Evolutionary conservation across 2,113 vertebrate species (phyloP).

Genomic region (Chauna torquata): DNA sequence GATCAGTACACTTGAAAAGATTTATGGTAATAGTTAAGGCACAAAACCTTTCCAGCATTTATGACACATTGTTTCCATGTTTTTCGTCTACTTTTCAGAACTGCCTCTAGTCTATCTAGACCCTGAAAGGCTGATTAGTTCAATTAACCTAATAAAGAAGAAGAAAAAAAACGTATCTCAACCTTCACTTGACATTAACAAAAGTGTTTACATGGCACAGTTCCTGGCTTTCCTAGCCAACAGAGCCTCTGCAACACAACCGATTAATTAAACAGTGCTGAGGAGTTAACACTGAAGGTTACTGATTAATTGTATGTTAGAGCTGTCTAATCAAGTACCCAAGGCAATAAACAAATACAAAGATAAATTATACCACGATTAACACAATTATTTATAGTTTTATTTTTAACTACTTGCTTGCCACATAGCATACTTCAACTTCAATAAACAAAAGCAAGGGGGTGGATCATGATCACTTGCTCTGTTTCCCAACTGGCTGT

Average conservation of each 20-base stretch:
- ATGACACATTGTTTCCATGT: background rate
- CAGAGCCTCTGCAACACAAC: constrained; percentile 52
- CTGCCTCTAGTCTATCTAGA: constrained; percentile 20
- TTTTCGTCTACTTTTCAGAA: background rate
- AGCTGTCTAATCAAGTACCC: constrained; percentile 74
- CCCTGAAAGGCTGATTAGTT: constrained; percentile 44
- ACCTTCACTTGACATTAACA: constrained; percentile 76
- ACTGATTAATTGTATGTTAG: constrained; percentile 79
- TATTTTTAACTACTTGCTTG: constrained; percentile 60
- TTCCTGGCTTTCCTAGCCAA: constrained; percentile 68
- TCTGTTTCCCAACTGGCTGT: background rate
- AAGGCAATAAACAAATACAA: constrained; percentile 76
- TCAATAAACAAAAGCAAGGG: background rate
- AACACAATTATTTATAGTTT: constrained; percentile 63
- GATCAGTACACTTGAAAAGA: background rate
- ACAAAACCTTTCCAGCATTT: background rate
- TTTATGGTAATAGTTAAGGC: background rate
- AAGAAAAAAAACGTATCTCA: constrained; percentile 44
- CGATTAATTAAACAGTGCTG: constrained; percentile 75
- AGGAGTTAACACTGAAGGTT: constrained; percentile 74
- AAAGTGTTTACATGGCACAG: constrained; percentile 74
- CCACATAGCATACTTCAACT: background rate
- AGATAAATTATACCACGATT: constrained; percentile 67
- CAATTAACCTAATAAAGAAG: constrained; percentile 66
- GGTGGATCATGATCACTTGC: background rate